phyloP scores from a whole-genome alignment of 2,113 vertebrate species.

The Tetrax tetrax region DNA sequence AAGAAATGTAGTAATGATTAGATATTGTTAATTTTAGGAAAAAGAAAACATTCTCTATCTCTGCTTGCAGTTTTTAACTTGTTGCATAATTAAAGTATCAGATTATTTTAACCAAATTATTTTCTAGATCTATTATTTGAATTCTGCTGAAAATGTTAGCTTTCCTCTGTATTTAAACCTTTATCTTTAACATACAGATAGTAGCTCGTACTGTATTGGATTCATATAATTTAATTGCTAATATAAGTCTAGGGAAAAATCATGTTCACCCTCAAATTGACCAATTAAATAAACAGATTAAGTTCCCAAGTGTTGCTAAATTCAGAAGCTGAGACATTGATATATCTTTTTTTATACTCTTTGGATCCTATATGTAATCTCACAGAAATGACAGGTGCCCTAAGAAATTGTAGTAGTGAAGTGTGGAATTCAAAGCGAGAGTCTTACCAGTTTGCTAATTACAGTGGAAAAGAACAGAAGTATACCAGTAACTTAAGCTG shows the following conservation, averaged over 20 bases:
- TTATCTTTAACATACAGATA: constrained; percentile 69
- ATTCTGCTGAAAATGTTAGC: constrained; percentile 53
- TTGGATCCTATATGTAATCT: not conserved
- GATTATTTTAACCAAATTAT: constrained; percentile 70
- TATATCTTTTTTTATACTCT: not conserved
- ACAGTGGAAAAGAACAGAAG: constrained; percentile 14
- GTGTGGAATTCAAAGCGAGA: constrained; percentile 73
- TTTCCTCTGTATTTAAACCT: constrained; percentile 65
- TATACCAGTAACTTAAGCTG: not conserved
- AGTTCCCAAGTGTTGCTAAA: not conserved
- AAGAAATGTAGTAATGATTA: constrained; percentile 67
- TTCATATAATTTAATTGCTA: constrained; percentile 40
- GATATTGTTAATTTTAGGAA: constrained; percentile 42
- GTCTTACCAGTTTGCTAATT: constrained; percentile 58
- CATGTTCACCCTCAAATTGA: constrained; percentile 5
- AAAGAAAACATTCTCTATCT: constrained; percentile 54
- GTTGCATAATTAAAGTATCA: constrained; percentile 71
- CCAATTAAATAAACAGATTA: constrained; percentile 61
- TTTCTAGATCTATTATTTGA: constrained; percentile 67
- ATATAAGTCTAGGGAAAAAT: constrained; percentile 13
- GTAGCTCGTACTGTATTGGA: constrained; percentile 6
- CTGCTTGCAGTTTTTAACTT: constrained; percentile 47
- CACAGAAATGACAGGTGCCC: constrained; percentile 38
- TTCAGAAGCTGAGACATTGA: not conserved
- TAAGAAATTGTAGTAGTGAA: constrained; percentile 56